Conservation (phyloP, 1,140 invertebrate species). For the Anastrepha obliqua region DNA sequence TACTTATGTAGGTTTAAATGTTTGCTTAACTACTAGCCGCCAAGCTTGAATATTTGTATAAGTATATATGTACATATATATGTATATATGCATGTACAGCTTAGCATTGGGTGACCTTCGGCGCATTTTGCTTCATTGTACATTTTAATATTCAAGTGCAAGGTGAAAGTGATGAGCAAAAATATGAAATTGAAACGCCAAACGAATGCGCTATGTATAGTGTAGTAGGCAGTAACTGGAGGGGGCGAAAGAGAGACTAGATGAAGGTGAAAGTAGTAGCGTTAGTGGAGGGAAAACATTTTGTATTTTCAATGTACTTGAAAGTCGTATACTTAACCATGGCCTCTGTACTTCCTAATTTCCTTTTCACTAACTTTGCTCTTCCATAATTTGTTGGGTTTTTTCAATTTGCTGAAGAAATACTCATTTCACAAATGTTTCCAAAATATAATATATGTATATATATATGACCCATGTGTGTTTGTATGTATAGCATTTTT, state of each 20-base stretch:
- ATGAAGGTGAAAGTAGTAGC: not conserved
- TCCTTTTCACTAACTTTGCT: not conserved
- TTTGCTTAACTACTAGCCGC: not conserved
- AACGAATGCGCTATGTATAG: not conserved
- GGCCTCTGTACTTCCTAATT: not conserved
- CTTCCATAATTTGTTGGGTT: not conserved
- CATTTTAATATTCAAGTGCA: conserved; percentile 51
- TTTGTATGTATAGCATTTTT: no score
- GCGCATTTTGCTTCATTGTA: conserved; percentile 42
- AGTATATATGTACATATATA: not conserved
- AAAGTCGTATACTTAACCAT: conserved; percentile 7
- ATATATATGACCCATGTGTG: no score
- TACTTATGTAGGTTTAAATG: not conserved
- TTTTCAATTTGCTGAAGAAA: not conserved
- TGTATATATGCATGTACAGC: conserved; percentile 8
- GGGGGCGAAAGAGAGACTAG: not conserved
- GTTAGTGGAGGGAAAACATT: not conserved
- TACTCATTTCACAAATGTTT: not conserved
- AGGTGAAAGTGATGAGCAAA: conserved; percentile 44
- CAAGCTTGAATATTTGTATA: conserved; percentile 20
- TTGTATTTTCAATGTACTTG: not conserved
- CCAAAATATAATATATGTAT: not conserved
- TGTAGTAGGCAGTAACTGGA: not conserved
- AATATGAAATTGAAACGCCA: conserved; percentile 41
- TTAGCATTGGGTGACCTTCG: conserved; percentile 27